Evolutionary conservation across 2,797 vertebrate genomes (phyloP).

Genomic region (Sternotherus odoratus): DNA sequence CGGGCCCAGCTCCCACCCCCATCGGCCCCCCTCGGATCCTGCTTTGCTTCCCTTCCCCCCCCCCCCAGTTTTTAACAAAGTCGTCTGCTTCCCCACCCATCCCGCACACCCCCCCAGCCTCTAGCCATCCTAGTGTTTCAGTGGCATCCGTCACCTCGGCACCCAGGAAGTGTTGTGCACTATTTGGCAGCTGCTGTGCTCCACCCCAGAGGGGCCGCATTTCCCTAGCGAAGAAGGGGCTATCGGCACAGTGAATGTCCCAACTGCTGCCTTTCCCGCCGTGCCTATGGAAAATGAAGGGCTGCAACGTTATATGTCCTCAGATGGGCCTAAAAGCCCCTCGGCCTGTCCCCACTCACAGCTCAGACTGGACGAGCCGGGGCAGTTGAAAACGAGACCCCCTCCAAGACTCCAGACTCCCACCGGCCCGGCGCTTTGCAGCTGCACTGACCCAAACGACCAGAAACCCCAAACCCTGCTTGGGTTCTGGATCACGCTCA

Average conservation of each 20-base stretch:
- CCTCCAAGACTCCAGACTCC: no score
- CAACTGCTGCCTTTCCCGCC: not conserved
- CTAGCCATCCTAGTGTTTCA: not conserved
- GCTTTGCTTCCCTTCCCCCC: not conserved
- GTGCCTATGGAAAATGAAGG: no score
- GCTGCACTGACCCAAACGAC: not conserved
- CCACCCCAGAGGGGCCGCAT: not conserved
- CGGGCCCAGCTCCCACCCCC: no score
- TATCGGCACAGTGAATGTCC: not conserved
- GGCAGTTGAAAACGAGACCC: not conserved
- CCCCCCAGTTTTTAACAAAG: not conserved
- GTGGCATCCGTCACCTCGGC: not conserved
- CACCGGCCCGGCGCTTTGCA: no score
- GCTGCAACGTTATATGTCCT: not conserved
- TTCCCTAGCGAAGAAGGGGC: not conserved
- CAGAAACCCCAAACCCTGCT: not conserved
- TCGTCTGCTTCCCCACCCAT: not conserved
- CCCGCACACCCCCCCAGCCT: not conserved
- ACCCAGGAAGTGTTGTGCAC: not conserved
- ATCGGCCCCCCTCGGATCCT: not conserved
- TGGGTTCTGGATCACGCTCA: not conserved
- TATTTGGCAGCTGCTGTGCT: not conserved
- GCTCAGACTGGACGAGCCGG: not conserved
- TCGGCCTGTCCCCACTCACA: not conserved
- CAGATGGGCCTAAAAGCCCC: not conserved